phyloP scores from a whole-genome alignment of 2,888 invertebrate genomes.

The Mellilla xanthometata region DNA sequence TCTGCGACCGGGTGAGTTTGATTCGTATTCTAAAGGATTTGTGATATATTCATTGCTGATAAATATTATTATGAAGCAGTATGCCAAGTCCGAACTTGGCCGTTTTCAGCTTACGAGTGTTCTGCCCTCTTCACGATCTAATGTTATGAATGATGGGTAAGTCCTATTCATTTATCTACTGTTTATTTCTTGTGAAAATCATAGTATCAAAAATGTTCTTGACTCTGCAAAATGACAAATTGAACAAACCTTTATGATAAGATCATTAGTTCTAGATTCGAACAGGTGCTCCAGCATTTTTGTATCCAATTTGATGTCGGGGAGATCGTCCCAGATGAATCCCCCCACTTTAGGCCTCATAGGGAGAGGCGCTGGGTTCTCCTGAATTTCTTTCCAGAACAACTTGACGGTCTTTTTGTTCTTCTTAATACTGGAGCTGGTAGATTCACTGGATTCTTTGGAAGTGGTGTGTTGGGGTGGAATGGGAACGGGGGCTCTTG shows the following conservation, averaged over 20 bases:
- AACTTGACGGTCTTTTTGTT: constrained; percentile 98
- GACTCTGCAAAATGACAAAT: no score
- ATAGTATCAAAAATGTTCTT: no score
- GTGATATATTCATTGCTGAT: no score
- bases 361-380: constrained; percentile 83
- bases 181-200: no score
- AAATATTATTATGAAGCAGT: no score
- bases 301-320: constrained; percentile 92
- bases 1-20: no score
- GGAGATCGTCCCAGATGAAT: constrained; percentile 96
- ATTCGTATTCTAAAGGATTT: no score
- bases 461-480: constrained; percentile 61
- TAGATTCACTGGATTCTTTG: constrained; percentile 64
- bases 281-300: constrained; percentile 97
- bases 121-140: no score
- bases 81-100: no score
- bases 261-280: constrained; percentile 97
- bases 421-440: constrained; percentile 85
- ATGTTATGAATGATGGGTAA: no score
- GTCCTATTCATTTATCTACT: no score
- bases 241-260: constrained; percentile 89
- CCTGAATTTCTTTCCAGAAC: constrained; percentile 98
- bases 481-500: constrained; percentile 60
- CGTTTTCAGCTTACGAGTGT: no score
- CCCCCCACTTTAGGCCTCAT: constrained; percentile 84